Base-by-base conservation (phyloP, 2,888 invertebrate species). In the Idaea dimidiata region DNA sequence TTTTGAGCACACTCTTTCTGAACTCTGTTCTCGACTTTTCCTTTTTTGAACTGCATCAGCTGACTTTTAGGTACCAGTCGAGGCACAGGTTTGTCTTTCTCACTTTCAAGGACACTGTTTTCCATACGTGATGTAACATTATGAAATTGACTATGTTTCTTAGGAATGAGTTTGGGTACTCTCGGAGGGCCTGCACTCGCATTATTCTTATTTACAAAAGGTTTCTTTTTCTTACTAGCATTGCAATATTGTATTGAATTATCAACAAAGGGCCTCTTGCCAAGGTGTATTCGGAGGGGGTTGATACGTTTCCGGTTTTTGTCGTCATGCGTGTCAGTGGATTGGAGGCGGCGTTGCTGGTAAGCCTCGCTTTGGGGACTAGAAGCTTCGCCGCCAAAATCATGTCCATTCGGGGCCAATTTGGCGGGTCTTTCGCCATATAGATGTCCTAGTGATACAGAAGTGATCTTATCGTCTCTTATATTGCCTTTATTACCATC, bases 1-100 rank as follows among this genome's bases (percentile, higher is more conserved):
- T 95, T 96, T 78, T 96, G 96, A 59, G 95, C 95, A 88, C 95
- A 95, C 77, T 96, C 95, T 59, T 89, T 90, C 75, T 88, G 88
- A 66, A 89, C 60, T 62, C 81, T 84, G 71, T 90, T 91, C 80
- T 90, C 89, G 74, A 81, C 72, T 76, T 91, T 92, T 80, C 87
- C 83, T 73, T 88, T 91, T 80, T 90, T 91, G 75, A 82, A 91
- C 73, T 90, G 91, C 70, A 81, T 72, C 70, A 91, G 72, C 77
- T 91, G 91, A 72, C 90, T 91, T 81, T 91, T 91, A 67, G 91
- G 92, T 69, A 92, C 89, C 69, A 92, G 90, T 64, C 90, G 78
- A 54, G 92, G 91, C 63, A 90, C 90, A 54, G 92, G 91, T 78
- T 91, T 91, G 67, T 90, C 86, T 65, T 83, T 78, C 72, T 91